These are phyloP conservation scores for Xestia rhomboidea DNA, from an alignment of 2,888 invertebrate genomes.

Conservation along the genomic window DNA sequence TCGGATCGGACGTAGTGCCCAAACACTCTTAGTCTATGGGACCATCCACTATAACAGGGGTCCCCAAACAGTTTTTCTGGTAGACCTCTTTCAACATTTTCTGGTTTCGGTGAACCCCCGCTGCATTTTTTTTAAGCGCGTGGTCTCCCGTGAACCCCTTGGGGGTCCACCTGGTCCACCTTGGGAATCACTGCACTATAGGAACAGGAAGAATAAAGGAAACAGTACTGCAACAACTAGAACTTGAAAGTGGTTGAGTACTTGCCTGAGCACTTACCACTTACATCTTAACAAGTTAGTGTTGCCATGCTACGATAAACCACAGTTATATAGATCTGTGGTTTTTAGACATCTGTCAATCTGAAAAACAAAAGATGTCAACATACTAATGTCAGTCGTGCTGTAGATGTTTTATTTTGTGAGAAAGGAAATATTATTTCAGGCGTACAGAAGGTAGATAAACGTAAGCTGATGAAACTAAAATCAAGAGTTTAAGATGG, in stretches of 20 bases:
- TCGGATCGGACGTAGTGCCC: too few relatives aligned
- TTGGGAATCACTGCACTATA: too few relatives aligned
- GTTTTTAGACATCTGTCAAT: not conserved
- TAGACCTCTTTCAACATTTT: too few relatives aligned
- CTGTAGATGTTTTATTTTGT: slow-evolving; percentile 25
- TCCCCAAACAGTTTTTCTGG: too few relatives aligned
- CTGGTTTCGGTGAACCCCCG: too few relatives aligned
- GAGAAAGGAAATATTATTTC: slow-evolving; percentile 31
- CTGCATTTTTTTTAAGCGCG: too few relatives aligned
- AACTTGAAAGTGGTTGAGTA: not conserved
- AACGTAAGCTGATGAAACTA: not conserved
- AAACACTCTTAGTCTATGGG: too few relatives aligned
- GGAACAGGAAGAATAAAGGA: not conserved
- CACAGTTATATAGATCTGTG: not conserved
- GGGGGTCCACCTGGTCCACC: too few relatives aligned
- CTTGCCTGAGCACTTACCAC: not conserved
- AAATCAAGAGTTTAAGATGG: slow-evolving; percentile 67
- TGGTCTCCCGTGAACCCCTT: too few relatives aligned
- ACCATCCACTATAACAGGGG: too few relatives aligned
- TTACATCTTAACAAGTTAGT: not conserved
- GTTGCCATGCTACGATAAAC: not conserved
- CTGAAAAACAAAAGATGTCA: not conserved
- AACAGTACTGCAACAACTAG: not conserved
- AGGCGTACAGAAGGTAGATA: slow-evolving; percentile 8
- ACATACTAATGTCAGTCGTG: slow-evolving; percentile 18